Percentiles rank a stretch among this genome's conserved stretches.
Conservation (phyloP, 1,140 invertebrate species). For the Schmidtea mediterranea region DNA sequence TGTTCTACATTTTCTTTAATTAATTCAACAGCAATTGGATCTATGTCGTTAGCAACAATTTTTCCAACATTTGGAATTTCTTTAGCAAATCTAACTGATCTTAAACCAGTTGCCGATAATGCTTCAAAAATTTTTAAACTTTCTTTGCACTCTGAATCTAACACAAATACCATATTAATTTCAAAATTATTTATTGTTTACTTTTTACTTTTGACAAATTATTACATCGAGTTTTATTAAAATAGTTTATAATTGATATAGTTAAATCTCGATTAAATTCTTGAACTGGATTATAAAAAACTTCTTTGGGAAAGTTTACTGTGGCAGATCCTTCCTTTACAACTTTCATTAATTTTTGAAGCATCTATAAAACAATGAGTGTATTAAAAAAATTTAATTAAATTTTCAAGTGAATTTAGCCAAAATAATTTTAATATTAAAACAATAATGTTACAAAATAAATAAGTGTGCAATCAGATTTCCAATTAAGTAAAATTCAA, state of each 20-base stretch:
- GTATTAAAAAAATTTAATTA: too few relatives aligned
- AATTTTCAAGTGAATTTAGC: too few relatives aligned
- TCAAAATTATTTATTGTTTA: too few relatives aligned
- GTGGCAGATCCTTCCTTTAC: constrained; percentile 44
- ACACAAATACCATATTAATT: constrained; percentile 4
- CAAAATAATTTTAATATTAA: too few relatives aligned
- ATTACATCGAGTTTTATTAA: constrained; percentile 12
- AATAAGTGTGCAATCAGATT: too few relatives aligned
- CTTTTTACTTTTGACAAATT: constrained; percentile 7
- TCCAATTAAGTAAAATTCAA: too few relatives aligned
- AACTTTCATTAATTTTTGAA: constrained; percentile 6
- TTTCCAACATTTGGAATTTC: constrained; percentile 53
- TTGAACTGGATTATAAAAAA: constrained; percentile 90
- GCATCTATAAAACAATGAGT: neutral
- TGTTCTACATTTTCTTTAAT: constrained; percentile 51
- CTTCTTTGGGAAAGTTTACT: constrained; percentile 35
- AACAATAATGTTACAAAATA: too few relatives aligned
- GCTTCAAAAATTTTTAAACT: constrained; percentile 33
- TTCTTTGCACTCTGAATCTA: neutral
- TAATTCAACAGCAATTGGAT: constrained; percentile 49
- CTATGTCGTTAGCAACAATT: constrained; percentile 78
- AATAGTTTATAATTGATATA: constrained; percentile 28
- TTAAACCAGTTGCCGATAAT: constrained; percentile 65
- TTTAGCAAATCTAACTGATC: constrained; percentile 79
- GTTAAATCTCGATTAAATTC: constrained; percentile 69